A percentile compares a stretch with the other conserved stretches of the same genome.
Conservation (phyloP, 2,113 vertebrate species). For the Tachysurus fulvidraco region DNA sequence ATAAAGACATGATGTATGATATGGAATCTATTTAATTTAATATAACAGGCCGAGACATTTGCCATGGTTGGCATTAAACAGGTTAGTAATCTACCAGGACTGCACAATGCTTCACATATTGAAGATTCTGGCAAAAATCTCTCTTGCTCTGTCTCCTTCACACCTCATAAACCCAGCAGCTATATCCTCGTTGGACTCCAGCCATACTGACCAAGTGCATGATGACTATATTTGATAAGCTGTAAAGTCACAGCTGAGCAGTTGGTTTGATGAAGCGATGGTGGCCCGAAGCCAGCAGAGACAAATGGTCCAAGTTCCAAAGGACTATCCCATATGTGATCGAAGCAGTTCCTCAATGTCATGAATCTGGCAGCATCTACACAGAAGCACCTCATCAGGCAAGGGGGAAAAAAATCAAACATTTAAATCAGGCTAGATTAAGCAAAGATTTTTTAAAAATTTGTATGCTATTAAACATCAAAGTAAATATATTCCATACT, state of each 20-base stretch:
- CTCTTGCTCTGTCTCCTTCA: neutral
- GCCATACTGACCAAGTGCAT: constrained; percentile 3
- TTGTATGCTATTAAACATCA: no score
- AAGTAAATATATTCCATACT: neutral
- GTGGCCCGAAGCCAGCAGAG: neutral
- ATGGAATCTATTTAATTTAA: neutral
- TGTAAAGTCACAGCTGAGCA: neutral
- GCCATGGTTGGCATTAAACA: neutral
- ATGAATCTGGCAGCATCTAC: neutral
- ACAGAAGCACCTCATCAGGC: neutral
- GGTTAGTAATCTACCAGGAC: neutral
- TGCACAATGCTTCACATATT: neutral
- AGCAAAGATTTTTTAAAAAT: neutral
- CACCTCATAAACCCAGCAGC: constrained; percentile 1
- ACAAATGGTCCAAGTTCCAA: neutral
- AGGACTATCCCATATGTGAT: neutral
- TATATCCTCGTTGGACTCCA: neutral
- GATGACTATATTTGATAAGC: neutral
- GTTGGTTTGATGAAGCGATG: constrained; percentile 1
- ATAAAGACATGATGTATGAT: neutral
- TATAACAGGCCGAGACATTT: neutral
- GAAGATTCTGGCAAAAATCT: neutral
- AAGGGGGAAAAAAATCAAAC: neutral
- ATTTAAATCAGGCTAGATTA: no score
- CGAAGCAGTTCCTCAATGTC: neutral